These are phyloP conservation scores for Irena cyanogastra DNA, from an alignment of 2,113 vertebrate species.

Conservation along the genomic window DNA sequence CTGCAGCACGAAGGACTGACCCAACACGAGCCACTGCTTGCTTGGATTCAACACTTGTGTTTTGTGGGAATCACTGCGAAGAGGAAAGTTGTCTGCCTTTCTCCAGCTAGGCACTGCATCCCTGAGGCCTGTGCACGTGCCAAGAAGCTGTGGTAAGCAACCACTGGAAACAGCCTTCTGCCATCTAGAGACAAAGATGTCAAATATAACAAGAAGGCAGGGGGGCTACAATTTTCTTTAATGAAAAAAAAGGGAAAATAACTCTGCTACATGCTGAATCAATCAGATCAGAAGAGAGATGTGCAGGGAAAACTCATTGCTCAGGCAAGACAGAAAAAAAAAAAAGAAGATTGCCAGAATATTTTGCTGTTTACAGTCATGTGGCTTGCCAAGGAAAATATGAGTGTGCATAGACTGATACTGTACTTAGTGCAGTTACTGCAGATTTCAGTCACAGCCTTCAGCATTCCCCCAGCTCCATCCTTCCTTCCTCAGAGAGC, in stretches of 20 bases:
- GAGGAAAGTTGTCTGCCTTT: background rate
- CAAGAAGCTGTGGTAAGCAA: slow-evolving; percentile 16
- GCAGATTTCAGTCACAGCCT: background rate
- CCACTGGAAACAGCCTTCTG: slow-evolving; percentile 29
- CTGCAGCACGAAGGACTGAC: background rate
- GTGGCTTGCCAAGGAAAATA: slow-evolving; percentile 33
- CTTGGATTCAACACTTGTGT: background rate
- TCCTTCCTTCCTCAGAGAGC: background rate
- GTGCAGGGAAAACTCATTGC: slow-evolving; percentile 4
- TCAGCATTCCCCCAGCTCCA: background rate
- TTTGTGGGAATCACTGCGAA: background rate
- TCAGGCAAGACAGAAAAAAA: background rate
- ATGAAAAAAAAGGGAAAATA: background rate
- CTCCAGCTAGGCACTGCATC: slow-evolving; percentile 13
- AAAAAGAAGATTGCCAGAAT: background rate
- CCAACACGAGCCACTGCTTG: rapidly evolving
- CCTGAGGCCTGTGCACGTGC: background rate
- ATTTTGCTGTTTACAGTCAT: slow-evolving; percentile 34
- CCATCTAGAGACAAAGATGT: slow-evolving; percentile 35
- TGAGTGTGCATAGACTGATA: background rate
- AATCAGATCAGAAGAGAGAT: background rate
- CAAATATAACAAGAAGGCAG: background rate
- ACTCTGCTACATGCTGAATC: background rate
- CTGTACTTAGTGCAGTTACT: background rate
- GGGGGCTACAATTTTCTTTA: background rate